Conservation (phyloP, 2,113 vertebrate genomes). For the Indicator indicator region DNA sequence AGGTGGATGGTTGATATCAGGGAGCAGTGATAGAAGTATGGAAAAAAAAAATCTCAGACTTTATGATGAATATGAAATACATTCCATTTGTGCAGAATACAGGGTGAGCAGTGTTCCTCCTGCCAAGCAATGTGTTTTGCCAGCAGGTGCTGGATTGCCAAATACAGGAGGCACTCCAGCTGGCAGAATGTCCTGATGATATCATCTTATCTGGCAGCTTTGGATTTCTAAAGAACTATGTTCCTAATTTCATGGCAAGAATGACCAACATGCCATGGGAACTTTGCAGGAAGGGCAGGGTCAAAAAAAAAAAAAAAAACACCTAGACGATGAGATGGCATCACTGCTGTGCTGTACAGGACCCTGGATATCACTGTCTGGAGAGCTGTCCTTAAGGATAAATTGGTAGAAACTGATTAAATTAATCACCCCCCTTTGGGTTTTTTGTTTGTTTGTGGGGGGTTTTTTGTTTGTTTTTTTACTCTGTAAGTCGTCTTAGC, state of each 20-base stretch:
- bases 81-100: background rate
- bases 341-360: background rate
- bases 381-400: background rate
- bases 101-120: background rate
- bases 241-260: background rate
- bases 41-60: background rate
- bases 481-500: background rate
- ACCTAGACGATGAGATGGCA: background rate
- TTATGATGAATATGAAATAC: background rate
- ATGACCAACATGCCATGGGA: background rate
- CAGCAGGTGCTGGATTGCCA: constrained; percentile 1
- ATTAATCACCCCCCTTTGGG: background rate
- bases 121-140: background rate
- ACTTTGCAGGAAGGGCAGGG: background rate
- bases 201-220: background rate
- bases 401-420: background rate
- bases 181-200: background rate
- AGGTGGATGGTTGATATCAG: background rate
- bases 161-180: background rate
- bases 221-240: background rate
- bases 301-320: background rate
- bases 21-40: background rate
- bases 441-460: background rate
- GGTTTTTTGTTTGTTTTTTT: background rate
- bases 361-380: background rate